Conservation (phyloP, 2,113 vertebrate species). For the Peromyscus californicus region DNA sequence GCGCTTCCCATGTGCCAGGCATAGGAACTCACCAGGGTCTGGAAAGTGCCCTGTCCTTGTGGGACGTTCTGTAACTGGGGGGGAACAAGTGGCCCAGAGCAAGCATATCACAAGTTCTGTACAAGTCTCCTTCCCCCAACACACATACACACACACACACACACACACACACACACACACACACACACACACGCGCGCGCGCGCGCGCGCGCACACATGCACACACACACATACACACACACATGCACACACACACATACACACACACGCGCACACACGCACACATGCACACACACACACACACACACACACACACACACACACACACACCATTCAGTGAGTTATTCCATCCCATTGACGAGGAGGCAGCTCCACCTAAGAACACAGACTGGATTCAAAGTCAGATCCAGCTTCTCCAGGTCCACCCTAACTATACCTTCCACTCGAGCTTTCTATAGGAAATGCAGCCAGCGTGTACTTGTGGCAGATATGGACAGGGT, state of each 20-base stretch:
- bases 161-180: not conserved
- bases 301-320: too few species aligned
- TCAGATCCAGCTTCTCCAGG: not conserved
- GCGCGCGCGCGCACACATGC: too few species aligned
- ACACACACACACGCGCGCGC: not conserved
- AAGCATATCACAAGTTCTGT: not conserved
- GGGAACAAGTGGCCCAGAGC: not conserved
- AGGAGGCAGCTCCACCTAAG: not conserved
- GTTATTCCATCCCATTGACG: not conserved
- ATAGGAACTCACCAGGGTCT: not conserved
- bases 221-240: too few species aligned
- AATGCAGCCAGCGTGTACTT: fast-evolving
- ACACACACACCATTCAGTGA: not conserved
- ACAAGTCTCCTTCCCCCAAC: too few species aligned
- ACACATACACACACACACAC: too few species aligned
- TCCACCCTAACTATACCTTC: not conserved
- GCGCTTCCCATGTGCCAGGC: not conserved
- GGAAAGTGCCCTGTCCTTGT: not conserved
- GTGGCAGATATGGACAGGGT: fast-evolving
- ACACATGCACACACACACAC: too few species aligned
- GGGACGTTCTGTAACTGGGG: not conserved
- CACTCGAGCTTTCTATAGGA: not conserved
- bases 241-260: too few species aligned
- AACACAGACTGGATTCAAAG: not conserved
- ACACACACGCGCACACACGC: too few species aligned